Evolutionary conservation across 2,888 invertebrate genomes (phyloP).

Genomic region (Ectropis crepuscularia): DNA sequence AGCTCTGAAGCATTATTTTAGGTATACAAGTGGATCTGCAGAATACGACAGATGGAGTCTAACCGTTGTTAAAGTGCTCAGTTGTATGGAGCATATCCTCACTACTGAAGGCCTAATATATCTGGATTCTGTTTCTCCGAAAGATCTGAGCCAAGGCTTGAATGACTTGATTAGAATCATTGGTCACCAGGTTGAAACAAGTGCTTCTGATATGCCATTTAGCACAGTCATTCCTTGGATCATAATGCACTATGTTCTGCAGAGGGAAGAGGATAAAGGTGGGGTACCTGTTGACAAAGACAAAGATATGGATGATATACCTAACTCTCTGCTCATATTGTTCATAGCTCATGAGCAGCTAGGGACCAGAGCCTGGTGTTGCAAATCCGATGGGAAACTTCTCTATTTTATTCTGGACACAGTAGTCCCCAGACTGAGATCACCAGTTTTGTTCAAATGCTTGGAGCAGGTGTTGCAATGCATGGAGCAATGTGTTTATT

Average conservation of each 20-base stretch:
- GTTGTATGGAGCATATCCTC: constrained; percentile 77
- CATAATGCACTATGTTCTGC: constrained; percentile 91
- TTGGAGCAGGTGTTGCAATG: constrained; percentile 90
- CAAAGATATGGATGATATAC: constrained; percentile 85
- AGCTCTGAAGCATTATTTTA: constrained; percentile 87
- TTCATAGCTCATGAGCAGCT: constrained; percentile 94
- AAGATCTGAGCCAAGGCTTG: constrained; percentile 87
- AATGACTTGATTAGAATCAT: constrained; percentile 91
- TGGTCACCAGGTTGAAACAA: constrained; percentile 92
- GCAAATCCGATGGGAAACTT: constrained; percentile 90
- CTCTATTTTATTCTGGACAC: constrained; percentile 91
- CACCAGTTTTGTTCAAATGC: constrained; percentile 86
- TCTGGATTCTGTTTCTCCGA: constrained; percentile 82
- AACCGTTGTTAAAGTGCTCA: constrained; percentile 75
- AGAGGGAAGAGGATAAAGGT: constrained; percentile 89
- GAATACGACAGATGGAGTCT: constrained; percentile 79
- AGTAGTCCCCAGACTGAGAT: constrained; percentile 88
- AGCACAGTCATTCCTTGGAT: constrained; percentile 93
- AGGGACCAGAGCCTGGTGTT: constrained; percentile 91
- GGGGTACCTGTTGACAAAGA: constrained; percentile 80
- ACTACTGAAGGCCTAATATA: constrained; percentile 73
- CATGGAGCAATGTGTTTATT: constrained; percentile 93
- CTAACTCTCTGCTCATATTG: constrained; percentile 90
- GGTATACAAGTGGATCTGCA: constrained; percentile 69
- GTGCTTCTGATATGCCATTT: constrained; percentile 86